Conservation (phyloP, 2,888 invertebrate species). For the Zaprionus lineosus region DNA sequence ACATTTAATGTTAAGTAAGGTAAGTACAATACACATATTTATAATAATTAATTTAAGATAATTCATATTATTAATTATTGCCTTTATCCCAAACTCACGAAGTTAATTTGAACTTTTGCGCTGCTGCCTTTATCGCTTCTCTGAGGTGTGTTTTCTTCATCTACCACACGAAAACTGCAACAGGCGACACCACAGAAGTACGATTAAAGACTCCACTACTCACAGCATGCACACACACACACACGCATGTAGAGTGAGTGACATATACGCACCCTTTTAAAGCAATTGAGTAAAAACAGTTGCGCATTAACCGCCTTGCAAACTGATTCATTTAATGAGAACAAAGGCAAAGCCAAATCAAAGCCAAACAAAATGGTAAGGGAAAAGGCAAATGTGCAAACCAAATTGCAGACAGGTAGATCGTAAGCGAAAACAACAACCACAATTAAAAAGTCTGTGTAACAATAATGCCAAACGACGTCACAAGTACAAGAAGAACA, state of each 20-base stretch:
- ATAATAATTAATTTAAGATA: too few relatives aligned
- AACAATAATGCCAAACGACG: slow-evolving; percentile 26
- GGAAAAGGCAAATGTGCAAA: slow-evolving; percentile 34
- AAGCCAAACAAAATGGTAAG: slow-evolving; percentile 16
- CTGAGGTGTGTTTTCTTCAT: neutral
- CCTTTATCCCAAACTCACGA: too few relatives aligned
- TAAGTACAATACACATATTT: too few relatives aligned
- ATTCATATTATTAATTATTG: too few relatives aligned
- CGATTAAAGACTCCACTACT: neutral
- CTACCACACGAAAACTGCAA: slow-evolving; percentile 12
- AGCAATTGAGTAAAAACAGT: slow-evolving; percentile 44
- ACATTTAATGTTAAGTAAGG: too few relatives aligned
- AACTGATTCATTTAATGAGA: slow-evolving; percentile 41
- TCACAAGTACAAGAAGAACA: slow-evolving; percentile 5
- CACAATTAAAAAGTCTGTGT: slow-evolving; percentile 18
- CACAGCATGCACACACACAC: slow-evolving; percentile 11
- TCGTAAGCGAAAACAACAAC: slow-evolving; percentile 20
- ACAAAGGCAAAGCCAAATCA: slow-evolving; percentile 33
- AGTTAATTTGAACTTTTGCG: too few relatives aligned
- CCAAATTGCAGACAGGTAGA: slow-evolving; percentile 50
- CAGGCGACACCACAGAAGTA: too few relatives aligned
- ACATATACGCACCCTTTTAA: neutral
- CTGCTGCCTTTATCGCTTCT: too few relatives aligned
- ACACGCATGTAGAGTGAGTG: too few relatives aligned
- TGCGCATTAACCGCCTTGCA: slow-evolving; percentile 39